Conservation (phyloP, 35 echinoderm and acorn worm species). For the Strongylocentrotus purpuratus region DNA sequence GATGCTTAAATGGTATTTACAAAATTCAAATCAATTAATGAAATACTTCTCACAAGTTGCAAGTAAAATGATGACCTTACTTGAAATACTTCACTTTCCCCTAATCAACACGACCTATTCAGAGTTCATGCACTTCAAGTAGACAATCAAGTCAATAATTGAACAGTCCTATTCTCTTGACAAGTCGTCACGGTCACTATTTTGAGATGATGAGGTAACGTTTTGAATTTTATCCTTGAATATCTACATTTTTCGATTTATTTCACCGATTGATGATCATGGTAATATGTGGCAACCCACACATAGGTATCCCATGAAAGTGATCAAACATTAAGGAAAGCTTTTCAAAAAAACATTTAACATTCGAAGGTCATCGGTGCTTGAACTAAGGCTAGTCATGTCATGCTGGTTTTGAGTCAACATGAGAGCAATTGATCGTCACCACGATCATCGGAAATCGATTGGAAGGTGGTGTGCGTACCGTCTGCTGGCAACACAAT, state of each 20-base stretch:
- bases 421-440: neutral
- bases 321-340: neutral
- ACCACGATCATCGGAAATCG: neutral
- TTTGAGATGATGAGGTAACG: neutral
- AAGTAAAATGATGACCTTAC: neutral
- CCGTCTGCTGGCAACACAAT: neutral
- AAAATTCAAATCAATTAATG: too few species aligned
- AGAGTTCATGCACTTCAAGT: neutral
- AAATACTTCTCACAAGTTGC: too few species aligned
- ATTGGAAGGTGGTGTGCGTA: neutral
- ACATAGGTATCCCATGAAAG: neutral
- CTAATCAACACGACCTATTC: neutral
- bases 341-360: neutral
- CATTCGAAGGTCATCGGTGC: neutral
- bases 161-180: neutral
- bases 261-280: too few species aligned
- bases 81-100: neutral
- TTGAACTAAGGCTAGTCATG: neutral
- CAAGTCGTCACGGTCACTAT: neutral
- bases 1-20: too few species aligned
- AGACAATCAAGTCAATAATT: neutral
- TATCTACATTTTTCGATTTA: neutral
- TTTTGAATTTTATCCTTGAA: neutral
- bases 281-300: neutral
- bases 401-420: conserved; percentile 9